Evolutionary conservation across 2,888 invertebrate genomes (phyloP).

Genomic region (Apodemia mormo): DNA sequence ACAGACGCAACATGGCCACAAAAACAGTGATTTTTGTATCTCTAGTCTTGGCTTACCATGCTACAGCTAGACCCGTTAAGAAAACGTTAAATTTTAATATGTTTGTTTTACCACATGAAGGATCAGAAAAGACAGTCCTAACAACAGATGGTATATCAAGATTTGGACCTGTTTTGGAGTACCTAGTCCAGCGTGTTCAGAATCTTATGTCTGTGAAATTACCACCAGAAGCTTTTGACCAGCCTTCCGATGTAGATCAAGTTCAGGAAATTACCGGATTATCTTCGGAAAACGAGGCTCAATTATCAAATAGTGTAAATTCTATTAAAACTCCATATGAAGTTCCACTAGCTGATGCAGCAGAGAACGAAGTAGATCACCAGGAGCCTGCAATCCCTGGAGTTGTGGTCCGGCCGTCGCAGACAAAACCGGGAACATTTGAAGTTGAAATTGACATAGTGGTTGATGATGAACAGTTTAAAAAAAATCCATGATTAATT

Average conservation of each 20-base stretch:
- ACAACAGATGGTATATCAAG: conserved; percentile 73
- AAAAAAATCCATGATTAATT: conserved; percentile 12
- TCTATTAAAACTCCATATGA: conserved; percentile 19
- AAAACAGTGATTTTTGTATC: conserved; percentile 54
- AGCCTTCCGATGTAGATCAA: conserved; percentile 39
- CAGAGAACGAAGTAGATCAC: conserved; percentile 75
- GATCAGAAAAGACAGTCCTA: conserved; percentile 55
- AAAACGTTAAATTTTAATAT: conserved; percentile 74
- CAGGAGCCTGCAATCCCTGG: conserved; percentile 70
- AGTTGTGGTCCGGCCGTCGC: conserved; percentile 62
- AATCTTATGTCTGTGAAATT: conserved; percentile 85
- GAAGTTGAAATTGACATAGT: conserved; percentile 71
- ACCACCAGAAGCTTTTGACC: conserved; percentile 63
- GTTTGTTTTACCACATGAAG: conserved; percentile 66
- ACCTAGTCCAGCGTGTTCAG: conserved; percentile 86
- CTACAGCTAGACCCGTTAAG: conserved; percentile 58
- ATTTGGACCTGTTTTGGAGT: conserved; percentile 86
- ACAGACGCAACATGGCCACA: conserved; percentile 58
- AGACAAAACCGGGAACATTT: conserved; percentile 66
- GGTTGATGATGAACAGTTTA: conserved; percentile 61
- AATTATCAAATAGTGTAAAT: neutral
- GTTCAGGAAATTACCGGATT: conserved; percentile 6
- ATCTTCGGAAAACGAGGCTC: neutral
- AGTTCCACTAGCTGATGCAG: conserved; percentile 54
- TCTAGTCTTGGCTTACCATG: conserved; percentile 49